Base-by-base conservation (phyloP, 2,888 invertebrate genomes). In the Aphidius colemani region DNA sequence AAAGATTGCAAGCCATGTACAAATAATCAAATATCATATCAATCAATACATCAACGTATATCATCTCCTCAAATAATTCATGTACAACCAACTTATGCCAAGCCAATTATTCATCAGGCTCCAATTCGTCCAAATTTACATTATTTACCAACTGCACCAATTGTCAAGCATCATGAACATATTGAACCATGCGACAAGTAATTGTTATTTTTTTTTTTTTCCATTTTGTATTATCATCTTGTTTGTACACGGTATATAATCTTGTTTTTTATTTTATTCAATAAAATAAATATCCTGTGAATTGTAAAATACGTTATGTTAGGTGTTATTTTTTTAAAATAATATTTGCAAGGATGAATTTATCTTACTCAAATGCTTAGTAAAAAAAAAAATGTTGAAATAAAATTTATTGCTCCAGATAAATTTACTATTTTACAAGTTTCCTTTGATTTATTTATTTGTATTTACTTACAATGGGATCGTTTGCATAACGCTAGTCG, bases 51-150 rank as follows among this genome's bases (percentile, higher is more conserved):
- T 70, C 4, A 62, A 65, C 3, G 70, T 69, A 11, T 64, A 0
- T 65, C 71, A 72, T 50, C 64, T 7, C 49, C 69, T 5, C 71
- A 74, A 41, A 53, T 69, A 18, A 45, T 74, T 6, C 69, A 75
- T 6, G 58, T 69, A 41, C 70, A 64, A 7, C 60, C 72, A 7
- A 67, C 70, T 45, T 70, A 71, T 30, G 68, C 72, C 11, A 76
- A 76, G 41, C 69, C 60, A 48, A 66, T 73, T 40, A 75, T 77
- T 55, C 70, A 65, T 49, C 66, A 67, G 2, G 59, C 59, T 13
- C 66, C 69, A 3, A 61, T 56, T 45, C 61, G 67, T 6, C 67
- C 70, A 0, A 67, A 70, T 8, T 65, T 72, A 6, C n/a, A 69
- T 10, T 70, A 71, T 51, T 64, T 63, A 0, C 46, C 53, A 7